Conservation (phyloP, 1,140 invertebrate genomes). For the Heliconius hermathena region DNA sequence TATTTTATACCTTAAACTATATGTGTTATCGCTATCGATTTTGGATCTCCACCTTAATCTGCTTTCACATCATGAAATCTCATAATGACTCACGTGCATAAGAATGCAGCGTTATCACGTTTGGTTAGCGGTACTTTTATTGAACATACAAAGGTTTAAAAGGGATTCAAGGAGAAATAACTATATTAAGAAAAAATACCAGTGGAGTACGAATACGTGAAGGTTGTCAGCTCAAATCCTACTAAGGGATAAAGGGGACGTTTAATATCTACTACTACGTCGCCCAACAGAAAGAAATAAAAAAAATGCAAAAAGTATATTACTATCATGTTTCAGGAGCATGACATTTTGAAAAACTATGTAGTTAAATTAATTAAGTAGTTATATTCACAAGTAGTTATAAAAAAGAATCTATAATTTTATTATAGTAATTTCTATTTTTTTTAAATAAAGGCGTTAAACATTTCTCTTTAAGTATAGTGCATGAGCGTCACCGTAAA, state of each 20-base stretch:
- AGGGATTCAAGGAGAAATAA: neutral
- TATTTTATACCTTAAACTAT: neutral
- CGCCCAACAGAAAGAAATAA: too few relatives aligned
- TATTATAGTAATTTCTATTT: neutral
- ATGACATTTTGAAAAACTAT: too few relatives aligned
- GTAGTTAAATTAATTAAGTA: too few relatives aligned
- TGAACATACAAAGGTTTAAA: neutral
- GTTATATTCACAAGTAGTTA: too few relatives aligned
- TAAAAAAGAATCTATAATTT: too few relatives aligned
- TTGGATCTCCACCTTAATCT: conserved; percentile 27
- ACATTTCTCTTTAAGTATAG: conserved; percentile 33
- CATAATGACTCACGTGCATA: conserved; percentile 38
- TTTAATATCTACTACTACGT: too few relatives aligned
- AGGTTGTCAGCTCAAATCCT: neutral
- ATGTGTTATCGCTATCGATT: conserved; percentile 17
- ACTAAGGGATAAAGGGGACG: too few relatives aligned
- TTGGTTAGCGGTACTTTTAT: conserved; percentile 37
- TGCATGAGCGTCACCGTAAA: conserved; percentile 42
- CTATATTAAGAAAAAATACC: neutral
- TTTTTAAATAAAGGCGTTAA: neutral
- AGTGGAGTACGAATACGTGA: neutral
- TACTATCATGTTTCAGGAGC: too few relatives aligned
- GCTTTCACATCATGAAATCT: conserved; percentile 38
- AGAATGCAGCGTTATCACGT: conserved; percentile 42
- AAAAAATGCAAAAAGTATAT: too few relatives aligned